Evolutionary conservation across 1,140 invertebrate genomes (phyloP), one percentile per base, ranked within the genome.

Genomic region (Drosophila pectinifera): DNA sequence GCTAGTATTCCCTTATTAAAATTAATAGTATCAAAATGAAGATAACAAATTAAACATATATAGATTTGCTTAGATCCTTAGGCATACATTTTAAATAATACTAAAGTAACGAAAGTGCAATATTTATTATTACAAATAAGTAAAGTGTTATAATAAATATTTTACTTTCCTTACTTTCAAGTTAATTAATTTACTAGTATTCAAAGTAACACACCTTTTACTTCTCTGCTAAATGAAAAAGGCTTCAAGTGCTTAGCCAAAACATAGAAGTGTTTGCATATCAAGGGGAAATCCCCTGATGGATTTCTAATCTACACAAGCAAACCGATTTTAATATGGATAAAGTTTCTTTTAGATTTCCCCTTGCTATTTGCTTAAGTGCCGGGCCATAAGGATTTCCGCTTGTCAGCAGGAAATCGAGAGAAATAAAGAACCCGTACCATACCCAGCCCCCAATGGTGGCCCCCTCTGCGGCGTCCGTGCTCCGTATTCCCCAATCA

Each of bases 341-440:
- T 31, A 41, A 38, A n/a, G 41, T 8, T 24, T 24, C 24, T 20
- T 18, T 73, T 57, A 14, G 26, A 45, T 49, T 54, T 73, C 43
- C 51, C 36, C 34, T 38, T 58, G 77, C 73, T 63, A 58, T 84
- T 70, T 79, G 57, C 67, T 55, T 59, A 82, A 82, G 79, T 83
- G 64, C 43, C 48, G 48, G 42, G 45, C 68, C 68, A 59, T 42
- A 46, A 74, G 79, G 79, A 82, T 74, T 78, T 78, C 38, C 68
- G 74, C 62, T 69, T 83, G 76, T 84, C 80, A 84, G 62, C 75
- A 69, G 26, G 48, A 80, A 81, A 80, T 67, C 38, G 56, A 73
- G 38, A 39, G 69, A 73, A 73, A 70, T 70, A 70, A 70, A 70
- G 67, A 56, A 11, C 48, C 16, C 18, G 8, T 14, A 36, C 16